Conservation (phyloP, 2,113 vertebrate genomes). For the Brevimyrus niger region DNA sequence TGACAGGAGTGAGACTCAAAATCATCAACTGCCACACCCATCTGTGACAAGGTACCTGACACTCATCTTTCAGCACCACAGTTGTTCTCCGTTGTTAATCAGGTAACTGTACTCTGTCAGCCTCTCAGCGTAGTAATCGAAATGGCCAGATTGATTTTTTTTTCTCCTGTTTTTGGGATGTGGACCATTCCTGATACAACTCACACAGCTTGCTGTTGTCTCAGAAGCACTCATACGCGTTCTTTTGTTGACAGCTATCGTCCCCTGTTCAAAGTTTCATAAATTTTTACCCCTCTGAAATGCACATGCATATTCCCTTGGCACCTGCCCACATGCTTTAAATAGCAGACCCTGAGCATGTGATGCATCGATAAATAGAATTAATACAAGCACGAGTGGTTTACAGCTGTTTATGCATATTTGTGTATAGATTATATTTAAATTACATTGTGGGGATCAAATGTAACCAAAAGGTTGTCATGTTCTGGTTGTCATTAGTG, state of each 20-base stretch:
- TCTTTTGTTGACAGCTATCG: neutral
- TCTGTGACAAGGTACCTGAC: neutral
- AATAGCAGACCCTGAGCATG: neutral
- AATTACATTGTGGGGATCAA: too few species aligned
- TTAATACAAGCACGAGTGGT: neutral
- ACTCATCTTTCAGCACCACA: neutral
- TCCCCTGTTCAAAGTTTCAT: neutral
- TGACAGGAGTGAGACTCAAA: neutral
- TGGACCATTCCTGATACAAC: neutral
- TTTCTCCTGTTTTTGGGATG: neutral
- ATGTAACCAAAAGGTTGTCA: too few species aligned
- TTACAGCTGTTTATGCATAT: neutral
- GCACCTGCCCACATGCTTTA: neutral
- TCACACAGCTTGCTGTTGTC: neutral
- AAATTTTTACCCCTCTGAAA: neutral
- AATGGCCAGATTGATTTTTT: neutral
- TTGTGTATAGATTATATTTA: neutral
- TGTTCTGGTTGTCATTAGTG: too few species aligned
- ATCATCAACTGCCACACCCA: neutral
- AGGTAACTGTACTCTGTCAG: neutral
- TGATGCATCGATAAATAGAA: neutral
- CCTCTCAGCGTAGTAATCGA: neutral
- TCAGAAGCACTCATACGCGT: neutral
- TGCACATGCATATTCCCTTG: neutral
- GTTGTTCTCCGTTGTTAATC: neutral